Conservation (phyloP, 1,140 invertebrate genomes). For the Onthophagus taurus region DNA sequence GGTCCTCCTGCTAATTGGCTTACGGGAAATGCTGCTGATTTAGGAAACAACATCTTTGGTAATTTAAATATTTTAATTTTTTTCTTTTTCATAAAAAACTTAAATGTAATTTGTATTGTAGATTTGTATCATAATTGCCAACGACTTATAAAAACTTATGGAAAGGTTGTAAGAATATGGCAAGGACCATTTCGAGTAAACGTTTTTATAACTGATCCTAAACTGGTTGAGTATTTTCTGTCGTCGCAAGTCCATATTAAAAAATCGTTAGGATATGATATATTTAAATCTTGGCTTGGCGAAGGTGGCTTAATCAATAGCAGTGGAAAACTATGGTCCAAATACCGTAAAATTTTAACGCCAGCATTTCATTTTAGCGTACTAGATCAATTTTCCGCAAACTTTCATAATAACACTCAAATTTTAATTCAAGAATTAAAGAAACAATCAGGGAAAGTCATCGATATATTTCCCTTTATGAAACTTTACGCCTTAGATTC, state of each 20-base stretch:
- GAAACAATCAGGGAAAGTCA: not conserved
- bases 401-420: constrained; percentile 3
- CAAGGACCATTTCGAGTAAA: not conserved
- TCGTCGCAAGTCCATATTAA: constrained; percentile 7
- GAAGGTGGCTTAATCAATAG: constrained; percentile 11
- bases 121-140: too few relatives aligned
- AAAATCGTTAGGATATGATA: constrained; percentile 11
- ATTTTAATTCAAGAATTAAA: constrained; percentile 5
- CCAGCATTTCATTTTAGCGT: constrained; percentile 84
- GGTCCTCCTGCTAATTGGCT: too few relatives aligned
- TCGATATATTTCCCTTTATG: too few relatives aligned
- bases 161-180: constrained; percentile 6
- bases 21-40: too few relatives aligned
- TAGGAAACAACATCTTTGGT: too few relatives aligned
- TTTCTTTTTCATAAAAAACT: too few relatives aligned
- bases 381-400: constrained; percentile 57
- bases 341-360: constrained; percentile 66
- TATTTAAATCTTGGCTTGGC: constrained; percentile 7
- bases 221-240: constrained; percentile 3
- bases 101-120: too few relatives aligned
- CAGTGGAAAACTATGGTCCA: constrained; percentile 54
- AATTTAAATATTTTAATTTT: too few relatives aligned
- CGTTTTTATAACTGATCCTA: constrained; percentile 3
- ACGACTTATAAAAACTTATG: constrained; percentile 2
- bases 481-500: too few relatives aligned